Base-by-base conservation (phyloP, 2,888 invertebrate species). In the Aradus depressus region DNA sequence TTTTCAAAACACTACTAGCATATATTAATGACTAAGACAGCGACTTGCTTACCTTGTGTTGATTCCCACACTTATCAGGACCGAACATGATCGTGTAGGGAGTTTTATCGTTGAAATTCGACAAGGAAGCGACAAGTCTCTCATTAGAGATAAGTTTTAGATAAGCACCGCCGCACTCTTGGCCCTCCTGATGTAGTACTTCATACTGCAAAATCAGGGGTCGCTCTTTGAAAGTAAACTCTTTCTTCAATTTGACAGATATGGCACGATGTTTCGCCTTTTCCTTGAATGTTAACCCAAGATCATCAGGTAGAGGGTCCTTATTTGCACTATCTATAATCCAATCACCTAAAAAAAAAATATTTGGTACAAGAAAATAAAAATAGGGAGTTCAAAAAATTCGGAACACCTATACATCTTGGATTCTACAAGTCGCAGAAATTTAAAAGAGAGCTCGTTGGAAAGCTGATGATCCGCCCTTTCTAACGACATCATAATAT, bases 1-100 rank as follows among this genome's bases (percentile, higher is more conserved):
- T n/a, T n/a, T n/a, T n/a, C n/a, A n/a, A n/a, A n/a, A n/a, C n/a
- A n/a, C n/a, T n/a, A n/a, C n/a, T n/a, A n/a, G n/a, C n/a, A n/a
- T n/a, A n/a, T n/a, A n/a, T 28, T 28, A 10, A 12, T 37, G 8
- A 37, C 14, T 12, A 12, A 37, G 6, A 37, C 14, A 37, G 6
- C 8, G 12, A 37, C 16, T 37, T 37, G 47, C 54, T 49, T 67
- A 92, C 80, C 72, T 96, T 96, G 65, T 88, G 83, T 68, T 92
- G 91, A 65, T 86, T 87, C 57, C 97, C 97, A 70, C 98, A 98
- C 70, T 96, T 98, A 74, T 98, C 98, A 6, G 97, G 97, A 0
- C 98, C 98, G 72, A 98, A 99, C 98, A 99, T 98, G 64, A 99
- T 91, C 2, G 93, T 89, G 72, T 97, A 99, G 0, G 93, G 85